These are phyloP conservation scores for Meteorus sp. DNA, from an alignment of 1,140 invertebrate genomes.

Conservation along the genomic window DNA sequence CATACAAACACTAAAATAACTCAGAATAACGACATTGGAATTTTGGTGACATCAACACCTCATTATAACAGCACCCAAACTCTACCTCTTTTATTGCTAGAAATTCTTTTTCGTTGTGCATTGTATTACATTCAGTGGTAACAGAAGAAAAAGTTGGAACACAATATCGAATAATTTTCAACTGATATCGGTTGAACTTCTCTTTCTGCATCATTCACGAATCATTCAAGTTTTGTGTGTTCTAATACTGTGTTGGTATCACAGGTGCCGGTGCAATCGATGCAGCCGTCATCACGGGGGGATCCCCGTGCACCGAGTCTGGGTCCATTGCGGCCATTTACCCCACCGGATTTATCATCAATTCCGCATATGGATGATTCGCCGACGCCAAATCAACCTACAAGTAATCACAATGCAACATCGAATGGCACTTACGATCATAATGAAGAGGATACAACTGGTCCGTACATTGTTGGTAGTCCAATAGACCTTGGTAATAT, in stretches of 20 bases:
- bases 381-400: slow-evolving; percentile 34
- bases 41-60: too few species aligned
- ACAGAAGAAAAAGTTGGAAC: too few species aligned
- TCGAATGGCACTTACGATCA: slow-evolving; percentile 28
- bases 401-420: slow-evolving; percentile 32
- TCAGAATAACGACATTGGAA: too few species aligned
- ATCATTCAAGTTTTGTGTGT: not conserved
- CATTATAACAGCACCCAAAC: too few species aligned
- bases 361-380: slow-evolving; percentile 58
- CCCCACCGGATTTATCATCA: slow-evolving; percentile 52
- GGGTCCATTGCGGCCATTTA: slow-evolving; percentile 45
- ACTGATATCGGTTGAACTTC: slow-evolving; percentile 4
- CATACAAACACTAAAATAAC: too few species aligned
- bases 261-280: slow-evolving; percentile 51
- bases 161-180: too few species aligned
- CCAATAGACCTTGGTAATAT: slow-evolving; percentile 53
- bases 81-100: too few species aligned
- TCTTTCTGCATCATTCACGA: not conserved
- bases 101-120: too few species aligned
- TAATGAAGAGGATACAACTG: slow-evolving; percentile 32
- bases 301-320: slow-evolving; percentile 44
- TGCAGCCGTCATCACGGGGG: slow-evolving; percentile 52
- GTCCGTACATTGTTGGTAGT: slow-evolving; percentile 55
- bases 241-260: slow-evolving; percentile 23
- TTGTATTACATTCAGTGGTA: too few species aligned